Evolutionary conservation across 1,140 invertebrate species (phyloP), one percentile per base, ranked within the genome.

Genomic region (Drosophila erecta): DNA sequence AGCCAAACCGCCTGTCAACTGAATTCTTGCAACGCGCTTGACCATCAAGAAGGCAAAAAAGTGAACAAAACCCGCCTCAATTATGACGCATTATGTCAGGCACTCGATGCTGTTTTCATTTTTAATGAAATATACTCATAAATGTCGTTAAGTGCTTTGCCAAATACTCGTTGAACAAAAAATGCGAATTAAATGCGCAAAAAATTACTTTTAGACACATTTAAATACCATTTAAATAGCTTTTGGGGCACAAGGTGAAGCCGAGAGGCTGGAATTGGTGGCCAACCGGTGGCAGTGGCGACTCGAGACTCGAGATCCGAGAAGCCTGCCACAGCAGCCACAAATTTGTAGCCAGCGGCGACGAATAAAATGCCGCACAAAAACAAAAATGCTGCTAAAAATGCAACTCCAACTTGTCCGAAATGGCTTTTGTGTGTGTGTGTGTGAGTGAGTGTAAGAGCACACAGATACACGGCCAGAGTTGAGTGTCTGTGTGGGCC

Each of bases 221-320:
- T 90, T 90, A 90, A 90, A 90, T 90, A 90, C 86, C 86, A 90
- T 90, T 90, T 90, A 90, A 90, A 90, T 83, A 83, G 76, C 81
- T 87, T 83, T 83, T 78, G 67, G 62, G 71, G 81, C 79, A 80
- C 84, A 87, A 87, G 84, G 84, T 87, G 84, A 84, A 74, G 84
- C 83, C 60, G 70, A 27, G 47, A 50, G 12, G 73, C 73, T 53
- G 57, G 38, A 62, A 49, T 61, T 69, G 66, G 66, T 70, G 66
- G 66, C 62, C 66, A 37, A 67, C 64, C 66, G 54, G 49, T 69
- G 76, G 70, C 66, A 56, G 49, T 69, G 74, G 70, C 62, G 44
- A 64, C 33, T 53, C 46, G 54, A 61, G 57, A 47, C 17, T 12
- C 8, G 7, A 15, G 40, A 43, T 15, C 3, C 47, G 47, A 30